Evolutionary conservation across 2,113 vertebrate genomes (phyloP).

Genomic region (Anhinga rufa): DNA sequence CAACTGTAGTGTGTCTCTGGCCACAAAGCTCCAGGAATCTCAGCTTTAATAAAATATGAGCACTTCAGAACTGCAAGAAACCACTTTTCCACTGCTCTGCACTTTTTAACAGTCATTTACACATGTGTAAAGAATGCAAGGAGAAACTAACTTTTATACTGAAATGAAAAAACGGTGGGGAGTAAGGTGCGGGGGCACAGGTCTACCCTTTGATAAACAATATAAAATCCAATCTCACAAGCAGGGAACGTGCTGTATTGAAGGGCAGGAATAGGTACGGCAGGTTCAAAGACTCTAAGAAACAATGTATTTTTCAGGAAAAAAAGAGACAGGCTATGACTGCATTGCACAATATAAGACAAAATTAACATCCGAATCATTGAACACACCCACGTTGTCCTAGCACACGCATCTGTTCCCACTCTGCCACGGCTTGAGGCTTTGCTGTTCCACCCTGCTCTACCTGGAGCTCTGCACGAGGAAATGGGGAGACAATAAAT

Average conservation of each 20-base stretch:
- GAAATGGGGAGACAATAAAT: background rate
- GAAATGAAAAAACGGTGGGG: background rate
- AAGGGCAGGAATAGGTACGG: background rate
- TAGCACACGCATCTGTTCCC: background rate
- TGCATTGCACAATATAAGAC: background rate
- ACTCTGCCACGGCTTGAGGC: background rate
- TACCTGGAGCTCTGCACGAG: background rate
- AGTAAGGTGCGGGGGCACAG: background rate
- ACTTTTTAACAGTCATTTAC: constrained; percentile 22
- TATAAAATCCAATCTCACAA: background rate
- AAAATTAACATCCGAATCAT: background rate
- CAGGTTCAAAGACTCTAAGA: background rate
- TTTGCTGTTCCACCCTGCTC: background rate
- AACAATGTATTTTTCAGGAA: background rate
- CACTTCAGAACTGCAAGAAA: background rate
- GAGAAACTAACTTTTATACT: background rate
- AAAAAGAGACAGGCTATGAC: background rate
- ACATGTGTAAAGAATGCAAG: background rate
- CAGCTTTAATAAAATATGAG: constrained; percentile 25
- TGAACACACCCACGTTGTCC: background rate
- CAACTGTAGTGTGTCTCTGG: background rate
- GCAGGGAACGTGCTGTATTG: background rate
- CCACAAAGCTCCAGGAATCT: background rate
- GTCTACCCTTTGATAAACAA: background rate
- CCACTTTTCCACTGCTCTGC: background rate